Evolutionary conservation across 2,888 invertebrate species (phyloP).

Genomic region (Drosophila koepferae): DNA sequence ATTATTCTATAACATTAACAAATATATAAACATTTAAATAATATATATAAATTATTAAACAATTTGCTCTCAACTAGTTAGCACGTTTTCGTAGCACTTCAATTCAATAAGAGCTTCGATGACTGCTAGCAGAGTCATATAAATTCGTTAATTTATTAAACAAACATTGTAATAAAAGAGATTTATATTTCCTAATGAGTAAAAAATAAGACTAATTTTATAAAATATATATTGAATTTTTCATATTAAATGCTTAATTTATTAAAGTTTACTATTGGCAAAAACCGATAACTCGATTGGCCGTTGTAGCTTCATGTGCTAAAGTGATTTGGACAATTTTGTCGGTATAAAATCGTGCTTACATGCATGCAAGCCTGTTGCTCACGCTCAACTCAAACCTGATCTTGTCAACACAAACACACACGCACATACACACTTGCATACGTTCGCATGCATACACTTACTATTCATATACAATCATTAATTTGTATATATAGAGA

Average conservation of each 20-base stretch:
- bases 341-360: slow-evolving; percentile 48
- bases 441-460: slow-evolving; percentile 23
- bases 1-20: background rate
- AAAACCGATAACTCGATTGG: background rate
- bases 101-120: background rate
- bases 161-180: no score
- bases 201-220: background rate
- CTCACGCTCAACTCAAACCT: slow-evolving; percentile 55
- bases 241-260: background rate
- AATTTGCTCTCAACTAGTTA: background rate
- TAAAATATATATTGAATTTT: background rate
- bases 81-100: background rate
- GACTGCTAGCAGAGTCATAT: background rate
- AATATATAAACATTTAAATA: background rate
- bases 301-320: slow-evolving; percentile 9
- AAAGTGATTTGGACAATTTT: slow-evolving; percentile 40
- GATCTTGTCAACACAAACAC: slow-evolving; percentile 47
- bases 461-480: slow-evolving; percentile 40
- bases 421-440: slow-evolving; percentile 22
- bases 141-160: no score
- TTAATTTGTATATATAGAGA: slow-evolving; percentile 19
- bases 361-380: slow-evolving; percentile 58
- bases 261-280: background rate
- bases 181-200: background rate
- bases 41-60: no score